Base-by-base conservation (phyloP, 2,113 vertebrate genomes). In the Charina bottae region DNA sequence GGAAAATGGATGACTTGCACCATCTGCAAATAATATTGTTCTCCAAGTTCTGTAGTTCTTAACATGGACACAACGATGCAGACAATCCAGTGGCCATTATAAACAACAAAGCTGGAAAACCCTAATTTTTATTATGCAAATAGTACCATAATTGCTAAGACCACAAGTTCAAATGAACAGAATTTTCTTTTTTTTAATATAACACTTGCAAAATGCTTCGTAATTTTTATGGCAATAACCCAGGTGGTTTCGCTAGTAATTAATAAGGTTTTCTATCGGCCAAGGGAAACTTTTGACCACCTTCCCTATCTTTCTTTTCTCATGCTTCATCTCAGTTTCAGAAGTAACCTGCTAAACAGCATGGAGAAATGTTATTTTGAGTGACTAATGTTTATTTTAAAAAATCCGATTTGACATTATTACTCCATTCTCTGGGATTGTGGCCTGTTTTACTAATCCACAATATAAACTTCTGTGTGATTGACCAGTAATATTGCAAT, bases 111-210 rank as follows among this genome's bases (percentile, higher is more conserved):
- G 85, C 93, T 94, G 93, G 94, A 94, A 28, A 85, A 6, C 26
- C 26, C 4, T 85, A 15, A 53, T 54, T 92, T 92, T 62, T 93
- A 26, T 94, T 94, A 94, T 85, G 90, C 92, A 92, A 21, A 90
- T 95, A 95, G 92, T 37, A 88, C 0, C 0, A 93, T 90, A 94
- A 33, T 92, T 96, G 90, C 59, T 91, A 26, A 11, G 46, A 33
- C 55, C 53, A 12, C 46, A 83, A 91, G 28, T 91, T 68, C n/a
- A 87, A 37, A 72, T 53, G 15, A 26, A 28, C 12, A 5, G 11
- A 17, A 21, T 23, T 84, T 59, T 84, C 53, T 24, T 78, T n/a
- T n/a, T 6, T 28, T 90, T 46, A 83, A 49, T 84, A 15, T 9
- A 59, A 60, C 13, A 15, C 68, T 83, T 58, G 17, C 6, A 84